phyloP scores from a whole-genome alignment of 2,797 vertebrate genomes.

The Cryptoblepharus egeriae region DNA sequence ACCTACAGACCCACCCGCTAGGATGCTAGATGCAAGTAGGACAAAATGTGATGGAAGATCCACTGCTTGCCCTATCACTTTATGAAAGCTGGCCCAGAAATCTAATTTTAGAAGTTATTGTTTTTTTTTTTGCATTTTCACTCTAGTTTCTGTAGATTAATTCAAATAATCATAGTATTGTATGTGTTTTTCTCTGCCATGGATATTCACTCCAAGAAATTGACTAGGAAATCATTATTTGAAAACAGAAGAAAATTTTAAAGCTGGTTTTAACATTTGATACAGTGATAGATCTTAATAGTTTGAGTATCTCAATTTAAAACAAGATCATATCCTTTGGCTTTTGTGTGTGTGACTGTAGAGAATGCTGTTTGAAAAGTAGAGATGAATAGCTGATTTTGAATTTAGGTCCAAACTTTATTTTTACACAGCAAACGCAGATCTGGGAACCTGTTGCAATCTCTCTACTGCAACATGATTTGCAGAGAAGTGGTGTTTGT shows the following conservation, averaged over 20 bases:
- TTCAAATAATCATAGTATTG: not conserved
- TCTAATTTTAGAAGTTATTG: not conserved
- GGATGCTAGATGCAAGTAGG: not conserved
- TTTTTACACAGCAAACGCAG: not conserved
- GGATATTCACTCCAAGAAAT: not conserved
- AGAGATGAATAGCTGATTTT: not conserved
- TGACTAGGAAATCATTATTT: slow-evolving; percentile 6
- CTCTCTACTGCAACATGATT: not conserved
- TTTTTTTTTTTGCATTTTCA: not conserved
- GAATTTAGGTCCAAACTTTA: not conserved
- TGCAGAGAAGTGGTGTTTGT: not conserved
- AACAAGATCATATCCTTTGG: not conserved
- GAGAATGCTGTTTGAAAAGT: not conserved
- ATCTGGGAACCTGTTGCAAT: not conserved
- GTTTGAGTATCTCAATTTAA: not conserved
- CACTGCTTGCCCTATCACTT: not conserved
- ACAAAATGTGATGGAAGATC: not conserved
- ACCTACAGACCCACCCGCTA: not conserved
- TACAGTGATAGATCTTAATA: not conserved
- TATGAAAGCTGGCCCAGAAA: not conserved
- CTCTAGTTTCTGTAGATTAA: not conserved
- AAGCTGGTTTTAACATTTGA: not conserved
- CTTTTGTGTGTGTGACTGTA: not conserved
- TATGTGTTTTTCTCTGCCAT: not conserved
- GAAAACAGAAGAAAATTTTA: slow-evolving; percentile 18